Base-by-base conservation (phyloP, 2,113 vertebrate genomes). In the Xiphias gladius region DNA sequence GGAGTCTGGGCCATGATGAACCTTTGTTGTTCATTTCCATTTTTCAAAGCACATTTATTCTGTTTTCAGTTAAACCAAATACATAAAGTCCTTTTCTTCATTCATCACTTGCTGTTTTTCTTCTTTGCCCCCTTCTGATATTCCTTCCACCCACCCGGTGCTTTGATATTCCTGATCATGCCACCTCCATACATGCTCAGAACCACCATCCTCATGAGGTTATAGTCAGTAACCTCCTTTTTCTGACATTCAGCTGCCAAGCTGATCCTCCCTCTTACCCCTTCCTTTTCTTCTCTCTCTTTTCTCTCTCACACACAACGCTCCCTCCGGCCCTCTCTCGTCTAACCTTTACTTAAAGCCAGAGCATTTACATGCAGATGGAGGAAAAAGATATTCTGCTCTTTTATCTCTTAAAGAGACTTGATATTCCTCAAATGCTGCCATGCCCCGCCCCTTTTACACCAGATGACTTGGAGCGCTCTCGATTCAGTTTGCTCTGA, bases 311-410 rank as follows among this genome's bases (percentile, higher is more conserved):
- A 2, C 63, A 50, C 54, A 17, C 50, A 32, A 73, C 16, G 30
- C 54, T 61, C 24, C 12, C 54, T 16, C n/a, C 19, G 16, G 79
- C 76, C 52, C 73, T n/a, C 50, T 65, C 78, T 72, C 30, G 0
- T 74, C 74, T 85, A 86, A 93, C 88, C 87, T 88, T 89, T 87
- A 70, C 77, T 62, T 52, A 67, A 78, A 72, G 58, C 73, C 54
- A 16, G 43, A 72, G 12, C 64, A 82, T 84, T 79, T 71, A 73
- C 48, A 85, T 4, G 2, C 12, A 66, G 63, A 82, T 81, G 66
- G 50, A 67, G 54, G 5, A 39, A 71, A 61, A 26, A 74, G 37
- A 63, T 57, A 46, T 69, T 83, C 35, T 7, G 14, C 43, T 54
- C 30, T 1, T 19, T 52, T 64, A 17, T 20, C 37, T 61, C 43